These are phyloP conservation scores for Phenacoccus solenopsis DNA, from an alignment of 1,140 invertebrate genomes.

Conservation along the genomic window DNA sequence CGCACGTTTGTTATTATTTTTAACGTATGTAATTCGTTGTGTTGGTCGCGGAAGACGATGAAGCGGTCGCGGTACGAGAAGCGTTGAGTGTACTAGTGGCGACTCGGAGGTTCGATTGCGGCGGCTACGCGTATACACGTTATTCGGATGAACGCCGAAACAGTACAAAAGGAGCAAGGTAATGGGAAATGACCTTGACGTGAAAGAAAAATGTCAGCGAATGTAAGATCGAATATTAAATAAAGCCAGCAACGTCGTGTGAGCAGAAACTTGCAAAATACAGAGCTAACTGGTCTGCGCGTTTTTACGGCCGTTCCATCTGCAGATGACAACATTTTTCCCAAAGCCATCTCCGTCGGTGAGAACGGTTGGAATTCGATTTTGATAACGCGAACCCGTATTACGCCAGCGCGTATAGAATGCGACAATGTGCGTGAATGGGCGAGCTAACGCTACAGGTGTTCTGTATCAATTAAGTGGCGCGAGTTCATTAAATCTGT, in stretches of 20 bases:
- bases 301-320: neutral
- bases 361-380: too few relatives aligned
- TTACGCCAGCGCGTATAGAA: too few relatives aligned
- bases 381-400: too few relatives aligned
- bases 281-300: neutral
- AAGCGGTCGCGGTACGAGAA: too few relatives aligned
- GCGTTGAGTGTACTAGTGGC: too few relatives aligned
- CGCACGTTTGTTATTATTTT: neutral
- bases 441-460: too few relatives aligned
- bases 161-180: neutral
- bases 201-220: slow-evolving; percentile 1
- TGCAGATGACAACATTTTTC: neutral
- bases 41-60: neutral
- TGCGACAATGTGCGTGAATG: too few relatives aligned
- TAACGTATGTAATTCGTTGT: neutral
- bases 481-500: too few relatives aligned
- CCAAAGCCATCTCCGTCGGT: neutral
- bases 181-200: slow-evolving; percentile 1
- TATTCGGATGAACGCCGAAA: neutral
- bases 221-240: neutral
- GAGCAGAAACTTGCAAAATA: neutral
- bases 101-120: neutral
- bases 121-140: neutral
- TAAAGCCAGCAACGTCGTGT: neutral
- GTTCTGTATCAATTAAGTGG: too few relatives aligned